Evolutionary conservation across 2,797 vertebrate genomes (phyloP).

Genomic region (Hapalemur alaotrensis): DNA sequence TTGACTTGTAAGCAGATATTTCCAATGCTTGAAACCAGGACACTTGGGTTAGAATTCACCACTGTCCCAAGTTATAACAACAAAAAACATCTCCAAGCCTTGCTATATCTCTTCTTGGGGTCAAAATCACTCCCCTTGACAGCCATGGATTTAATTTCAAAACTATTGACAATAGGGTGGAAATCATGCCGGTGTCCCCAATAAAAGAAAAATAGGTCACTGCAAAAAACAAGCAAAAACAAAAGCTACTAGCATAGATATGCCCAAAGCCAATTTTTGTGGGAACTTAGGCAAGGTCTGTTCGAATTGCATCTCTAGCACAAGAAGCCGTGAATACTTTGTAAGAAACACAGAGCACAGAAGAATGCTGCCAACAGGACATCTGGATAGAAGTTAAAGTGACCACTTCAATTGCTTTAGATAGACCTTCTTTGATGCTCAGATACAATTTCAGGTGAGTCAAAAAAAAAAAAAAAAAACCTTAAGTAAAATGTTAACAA

Average conservation of each 20-base stretch:
- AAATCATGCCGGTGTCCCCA: background rate
- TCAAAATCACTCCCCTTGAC: background rate
- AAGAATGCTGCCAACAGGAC: too few relatives aligned
- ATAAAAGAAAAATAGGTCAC: background rate
- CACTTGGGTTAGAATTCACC: background rate
- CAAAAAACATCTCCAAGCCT: background rate
- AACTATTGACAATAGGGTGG: background rate
- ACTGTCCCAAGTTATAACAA: too few relatives aligned
- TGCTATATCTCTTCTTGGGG: background rate
- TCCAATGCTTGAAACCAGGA: background rate
- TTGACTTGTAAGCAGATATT: too few relatives aligned
- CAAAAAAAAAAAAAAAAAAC: too few relatives aligned
- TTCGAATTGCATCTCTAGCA: background rate
- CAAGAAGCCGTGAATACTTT: too few relatives aligned
- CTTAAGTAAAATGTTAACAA: background rate
- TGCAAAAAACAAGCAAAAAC: background rate
- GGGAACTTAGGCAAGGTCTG: background rate
- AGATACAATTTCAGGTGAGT: background rate
- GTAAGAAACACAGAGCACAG: background rate
- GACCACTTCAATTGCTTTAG: background rate
- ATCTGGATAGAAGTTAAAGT: background rate
- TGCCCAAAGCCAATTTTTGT: fast-evolving
- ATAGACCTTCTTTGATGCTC: background rate
- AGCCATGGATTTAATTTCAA: background rate
- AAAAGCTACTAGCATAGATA: background rate